Evolutionary conservation across 2,113 vertebrate genomes (phyloP).

Genomic region (Coracopsis vasa): DNA sequence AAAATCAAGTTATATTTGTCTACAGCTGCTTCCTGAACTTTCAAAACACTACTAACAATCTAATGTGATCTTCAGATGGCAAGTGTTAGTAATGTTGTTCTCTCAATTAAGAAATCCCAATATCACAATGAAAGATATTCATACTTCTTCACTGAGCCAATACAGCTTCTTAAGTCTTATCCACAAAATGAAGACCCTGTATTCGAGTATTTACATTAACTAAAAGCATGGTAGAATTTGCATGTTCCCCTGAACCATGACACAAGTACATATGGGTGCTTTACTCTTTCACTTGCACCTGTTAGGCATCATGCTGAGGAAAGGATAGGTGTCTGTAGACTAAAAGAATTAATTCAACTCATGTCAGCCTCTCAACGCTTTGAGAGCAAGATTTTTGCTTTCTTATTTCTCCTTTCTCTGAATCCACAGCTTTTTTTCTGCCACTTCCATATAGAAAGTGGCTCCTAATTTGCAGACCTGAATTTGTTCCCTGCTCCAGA

Average conservation of each 20-base stretch:
- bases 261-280: accelerated
- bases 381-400: not conserved
- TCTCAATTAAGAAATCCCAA: not conserved
- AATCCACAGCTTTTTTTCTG: not conserved
- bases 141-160: not conserved
- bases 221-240: not conserved
- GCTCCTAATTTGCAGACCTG: not conserved
- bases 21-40: not conserved
- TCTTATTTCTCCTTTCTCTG: not conserved
- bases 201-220: not conserved
- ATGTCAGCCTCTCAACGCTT: not conserved
- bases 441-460: not conserved
- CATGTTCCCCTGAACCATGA: not conserved
- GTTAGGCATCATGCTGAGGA: not conserved
- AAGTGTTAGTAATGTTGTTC: not conserved
- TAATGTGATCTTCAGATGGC: not conserved
- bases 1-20: not conserved
- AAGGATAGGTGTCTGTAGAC: not conserved
- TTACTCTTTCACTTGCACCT: not conserved
- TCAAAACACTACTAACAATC: not conserved
- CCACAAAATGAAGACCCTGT: not conserved
- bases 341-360: not conserved
- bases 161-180: not conserved
- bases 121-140: not conserved
- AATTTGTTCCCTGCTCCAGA: not conserved